Conservation (phyloP, 2,888 invertebrate species). For the Drosophila mimetica region DNA sequence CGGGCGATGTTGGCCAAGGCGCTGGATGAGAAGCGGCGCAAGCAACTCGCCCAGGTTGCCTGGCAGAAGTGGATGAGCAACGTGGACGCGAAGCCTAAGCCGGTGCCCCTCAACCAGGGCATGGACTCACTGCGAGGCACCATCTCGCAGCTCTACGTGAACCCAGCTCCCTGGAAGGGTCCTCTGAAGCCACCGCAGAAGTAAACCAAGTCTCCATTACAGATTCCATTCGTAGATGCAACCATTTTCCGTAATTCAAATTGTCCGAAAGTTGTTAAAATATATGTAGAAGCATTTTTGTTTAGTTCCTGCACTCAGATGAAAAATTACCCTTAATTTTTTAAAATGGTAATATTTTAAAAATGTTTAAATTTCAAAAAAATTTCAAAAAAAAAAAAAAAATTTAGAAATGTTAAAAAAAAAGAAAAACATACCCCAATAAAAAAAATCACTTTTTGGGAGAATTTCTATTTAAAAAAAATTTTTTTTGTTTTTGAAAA, state of each 20-base stretch:
- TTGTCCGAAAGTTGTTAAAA: conserved; percentile 14
- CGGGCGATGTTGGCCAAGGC: conserved; percentile 33
- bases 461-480: too few relatives aligned
- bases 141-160: conserved; percentile 80
- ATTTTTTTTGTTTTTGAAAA: too few relatives aligned
- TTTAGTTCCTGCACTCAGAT: too few relatives aligned
- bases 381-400: too few relatives aligned
- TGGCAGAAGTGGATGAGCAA: conserved; percentile 80
- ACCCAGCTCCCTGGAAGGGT: conserved; percentile 79
- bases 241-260: conserved; percentile 1
- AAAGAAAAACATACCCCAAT: too few relatives aligned
- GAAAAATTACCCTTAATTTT: too few relatives aligned
- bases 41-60: conserved; percentile 65
- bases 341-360: too few relatives aligned
- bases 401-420: too few relatives aligned
- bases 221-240: background rate
- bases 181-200: background rate
- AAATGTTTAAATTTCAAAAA: too few relatives aligned
- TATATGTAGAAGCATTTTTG: background rate
- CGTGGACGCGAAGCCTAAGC: conserved; percentile 81
- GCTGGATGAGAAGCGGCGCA: conserved; percentile 59
- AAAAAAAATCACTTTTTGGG: too few relatives aligned
- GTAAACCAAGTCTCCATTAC: background rate
- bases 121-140: conserved; percentile 82
- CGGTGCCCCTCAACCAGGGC: conserved; percentile 83